phyloP scores from a whole-genome alignment of 2,113 vertebrate genomes.

The Tachuris rubrigastra region DNA sequence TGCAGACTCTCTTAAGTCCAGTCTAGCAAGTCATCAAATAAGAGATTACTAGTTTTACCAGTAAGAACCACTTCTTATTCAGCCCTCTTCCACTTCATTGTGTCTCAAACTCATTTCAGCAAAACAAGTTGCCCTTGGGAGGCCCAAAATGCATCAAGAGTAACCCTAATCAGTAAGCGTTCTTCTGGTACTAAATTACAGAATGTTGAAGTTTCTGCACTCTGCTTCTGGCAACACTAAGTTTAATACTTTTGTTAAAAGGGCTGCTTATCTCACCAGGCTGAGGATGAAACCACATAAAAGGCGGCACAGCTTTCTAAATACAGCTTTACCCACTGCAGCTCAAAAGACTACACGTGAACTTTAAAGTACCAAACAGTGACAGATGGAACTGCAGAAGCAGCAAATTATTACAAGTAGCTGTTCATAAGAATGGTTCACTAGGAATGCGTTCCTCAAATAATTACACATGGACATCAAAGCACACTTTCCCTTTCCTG shows the following conservation, averaged over 20 bases:
- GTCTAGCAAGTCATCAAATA: conserved; percentile 23
- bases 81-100: background rate
- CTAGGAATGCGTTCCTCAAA: background rate
- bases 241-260: background rate
- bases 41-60: conserved; percentile 29
- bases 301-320: background rate
- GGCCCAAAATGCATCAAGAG: background rate
- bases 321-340: background rate
- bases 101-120: background rate
- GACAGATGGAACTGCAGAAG: background rate
- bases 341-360: background rate
- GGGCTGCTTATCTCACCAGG: background rate
- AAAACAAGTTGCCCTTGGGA: background rate
- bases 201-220: background rate
- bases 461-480: background rate
- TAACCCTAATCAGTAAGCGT: background rate
- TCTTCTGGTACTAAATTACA: background rate
- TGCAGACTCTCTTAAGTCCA: background rate
- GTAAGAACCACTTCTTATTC: conserved; percentile 12
- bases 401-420: background rate
- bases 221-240: background rate
- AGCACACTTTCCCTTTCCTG: background rate
- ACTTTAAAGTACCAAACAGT: background rate
- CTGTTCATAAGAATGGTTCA: background rate
- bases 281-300: background rate